Evolutionary conservation across 2,888 invertebrate genomes (phyloP), one percentile per base, ranked within the genome.

Genomic region (Microdon myrmicae): DNA sequence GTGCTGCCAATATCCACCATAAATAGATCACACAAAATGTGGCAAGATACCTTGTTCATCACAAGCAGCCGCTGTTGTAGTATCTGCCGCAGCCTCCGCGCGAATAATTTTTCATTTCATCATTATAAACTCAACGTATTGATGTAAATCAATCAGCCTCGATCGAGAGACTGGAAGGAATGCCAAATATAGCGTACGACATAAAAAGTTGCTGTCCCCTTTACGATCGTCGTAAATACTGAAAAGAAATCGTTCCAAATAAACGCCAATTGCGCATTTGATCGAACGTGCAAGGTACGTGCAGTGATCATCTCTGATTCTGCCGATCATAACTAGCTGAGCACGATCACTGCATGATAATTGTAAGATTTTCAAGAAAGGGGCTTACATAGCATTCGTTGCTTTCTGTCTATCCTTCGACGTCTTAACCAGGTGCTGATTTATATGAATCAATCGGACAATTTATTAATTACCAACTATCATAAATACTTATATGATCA

Each of bases 31-130:
- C 39, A 37, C 43, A 34, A 45, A 51, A 58, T 58, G 51, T 23
- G 28, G 19, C 37, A 58, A 58, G 51, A 64, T 58, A 56, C 56
- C 39, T 49, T 41, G 47, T 16, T 45, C n/a, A n/a, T n/a, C n/a
- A n/a, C n/a, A n/a, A n/a, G n/a, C n/a, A n/a, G n/a, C n/a, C n/a
- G n/a, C n/a, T n/a, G n/a, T n/a, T n/a, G n/a, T n/a, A n/a, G n/a
- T n/a, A n/a, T n/a, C n/a, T n/a, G n/a, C n/a, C n/a, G n/a, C n/a
- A n/a, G n/a, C n/a, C n/a, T n/a, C n/a, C n/a, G n/a, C n/a, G n/a
- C n/a, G n/a, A n/a, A n/a, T 64, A 64, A 64, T 64, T 64, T 64
- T 64, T 64, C 64, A 64, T 64, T 58, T 64, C 64, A 58, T 64
- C 64, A 64, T 64, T 64, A 64, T 64, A 64, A 64, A 64, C 64